Evolutionary conservation across 2,888 invertebrate species (phyloP), one percentile per base, ranked within the genome.

Genomic region (Trichogramma dendrolimi): DNA sequence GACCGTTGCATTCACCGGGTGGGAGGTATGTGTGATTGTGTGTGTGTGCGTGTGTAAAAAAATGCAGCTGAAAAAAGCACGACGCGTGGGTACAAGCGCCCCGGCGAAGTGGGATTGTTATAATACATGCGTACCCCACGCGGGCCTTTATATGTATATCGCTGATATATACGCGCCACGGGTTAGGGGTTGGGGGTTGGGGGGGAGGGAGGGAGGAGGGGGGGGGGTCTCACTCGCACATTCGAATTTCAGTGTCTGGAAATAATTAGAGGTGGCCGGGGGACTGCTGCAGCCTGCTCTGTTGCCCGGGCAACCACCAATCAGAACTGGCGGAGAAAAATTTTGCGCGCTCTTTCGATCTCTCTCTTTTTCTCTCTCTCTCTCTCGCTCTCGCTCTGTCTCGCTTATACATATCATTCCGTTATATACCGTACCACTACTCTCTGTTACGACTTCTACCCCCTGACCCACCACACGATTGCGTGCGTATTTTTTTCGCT

Each of bases 211-310:
- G 39, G 11, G 8, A 11, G 41, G 48, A 38, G 49, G 27, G 8
- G 47, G 50, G 47, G 46, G 47, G 47, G 54, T 65, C 41, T 52
- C 57, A 14, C 40, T 6, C 70, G 69, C 78, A 77, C 75, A 79
- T 79, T 79, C 79, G 78, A 79, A 78, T 79, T 78, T 79, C 79
- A 77, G 77, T 78, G 79, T 79, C 79, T 79, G 79, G 79, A 78
- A 79, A 78, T 79, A 79, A 79, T 79, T 79, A 79, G 77, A 79
- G 77, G 72, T 73, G 69, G 72, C 71, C 27, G 61, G 55, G 56
- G 47, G 53, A 43, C 62, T 55, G 61, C 55, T n/a, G 58, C 71
- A 70, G 71, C 70, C 70, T 70, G 73, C 75, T 76, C 76, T 76
- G 79, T 79, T 79, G 78, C 79, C 72, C 78, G 73, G 79, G 79